Conservation (phyloP, 2,113 vertebrate species). For the Phyllopteryx taeniolatus region DNA sequence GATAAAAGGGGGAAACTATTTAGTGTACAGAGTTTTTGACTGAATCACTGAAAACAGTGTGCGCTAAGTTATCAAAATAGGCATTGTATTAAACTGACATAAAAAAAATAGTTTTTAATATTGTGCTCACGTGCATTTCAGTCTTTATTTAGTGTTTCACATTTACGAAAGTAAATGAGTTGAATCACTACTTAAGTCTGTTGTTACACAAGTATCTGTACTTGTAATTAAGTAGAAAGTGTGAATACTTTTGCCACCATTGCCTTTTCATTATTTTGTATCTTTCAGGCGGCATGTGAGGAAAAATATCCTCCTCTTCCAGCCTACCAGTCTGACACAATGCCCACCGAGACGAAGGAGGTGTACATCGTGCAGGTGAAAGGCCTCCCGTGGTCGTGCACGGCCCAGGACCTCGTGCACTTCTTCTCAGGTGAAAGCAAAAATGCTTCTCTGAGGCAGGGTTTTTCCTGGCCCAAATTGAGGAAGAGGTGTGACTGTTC, state of each 20-base stretch:
- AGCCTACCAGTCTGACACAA: conserved; percentile 57
- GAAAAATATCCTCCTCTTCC: conserved; percentile 76
- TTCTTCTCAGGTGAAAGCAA: conserved; percentile 86
- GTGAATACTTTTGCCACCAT: not conserved
- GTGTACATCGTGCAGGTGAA: conserved; percentile 84
- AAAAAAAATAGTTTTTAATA: no score
- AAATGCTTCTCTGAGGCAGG: not conserved
- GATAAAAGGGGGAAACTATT: no score
- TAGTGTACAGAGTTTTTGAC: no score
- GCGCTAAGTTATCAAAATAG: no score
- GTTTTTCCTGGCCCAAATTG: not conserved
- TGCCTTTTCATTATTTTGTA: not conserved
- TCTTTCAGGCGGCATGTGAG: conserved; percentile 60
- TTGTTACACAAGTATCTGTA: no score
- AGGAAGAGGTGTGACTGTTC: not conserved
- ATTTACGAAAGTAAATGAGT: no score
- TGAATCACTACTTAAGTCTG: no score
- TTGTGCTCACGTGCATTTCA: no score
- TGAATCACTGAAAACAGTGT: no score
- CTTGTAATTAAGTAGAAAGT: not conserved
- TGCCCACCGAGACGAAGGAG: conserved; percentile 51
- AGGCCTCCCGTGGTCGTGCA: conserved; percentile 86
- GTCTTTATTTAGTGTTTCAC: no score
- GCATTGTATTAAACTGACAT: no score
- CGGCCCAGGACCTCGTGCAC: conserved; percentile 81